Percentiles rank a stretch among this genome's conserved stretches.
These are phyloP conservation scores for Bettongia penicillata DNA, from an alignment of 2,113 vertebrate genomes.

Conservation along the genomic window DNA sequence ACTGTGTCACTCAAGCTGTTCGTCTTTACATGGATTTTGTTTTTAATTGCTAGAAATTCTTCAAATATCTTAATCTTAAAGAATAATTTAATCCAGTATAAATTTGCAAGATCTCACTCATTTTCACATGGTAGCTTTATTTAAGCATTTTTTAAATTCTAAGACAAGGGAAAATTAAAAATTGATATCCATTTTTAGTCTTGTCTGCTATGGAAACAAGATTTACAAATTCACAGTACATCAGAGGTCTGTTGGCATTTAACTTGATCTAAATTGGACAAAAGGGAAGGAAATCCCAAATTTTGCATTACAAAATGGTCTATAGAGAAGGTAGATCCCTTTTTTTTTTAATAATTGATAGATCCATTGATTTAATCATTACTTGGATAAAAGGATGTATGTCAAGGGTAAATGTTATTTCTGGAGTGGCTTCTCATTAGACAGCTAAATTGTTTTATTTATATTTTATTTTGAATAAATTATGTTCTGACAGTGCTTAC, in stretches of 20 bases:
- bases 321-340: not conserved
- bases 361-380: not conserved
- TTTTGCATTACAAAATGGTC: not conserved
- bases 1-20: conserved; percentile 49
- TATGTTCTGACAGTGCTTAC: not conserved
- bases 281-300: too few species aligned
- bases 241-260: not conserved
- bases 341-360: not conserved
- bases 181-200: not conserved
- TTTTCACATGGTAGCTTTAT: not conserved
- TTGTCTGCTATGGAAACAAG: not conserved
- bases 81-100: not conserved
- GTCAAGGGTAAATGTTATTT: not conserved
- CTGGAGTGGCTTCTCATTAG: not conserved
- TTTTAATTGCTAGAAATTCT: not conserved
- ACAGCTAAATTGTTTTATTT: not conserved
- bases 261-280: not conserved
- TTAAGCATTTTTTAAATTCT: conserved; percentile 34
- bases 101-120: not conserved
- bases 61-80: not conserved
- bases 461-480: not conserved
- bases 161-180: not conserved
- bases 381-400: not conserved
- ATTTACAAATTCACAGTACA: not conserved
- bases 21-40: conserved; percentile 18